Conservation (phyloP, 2,888 invertebrate species). For the Prosapia bicincta region DNA sequence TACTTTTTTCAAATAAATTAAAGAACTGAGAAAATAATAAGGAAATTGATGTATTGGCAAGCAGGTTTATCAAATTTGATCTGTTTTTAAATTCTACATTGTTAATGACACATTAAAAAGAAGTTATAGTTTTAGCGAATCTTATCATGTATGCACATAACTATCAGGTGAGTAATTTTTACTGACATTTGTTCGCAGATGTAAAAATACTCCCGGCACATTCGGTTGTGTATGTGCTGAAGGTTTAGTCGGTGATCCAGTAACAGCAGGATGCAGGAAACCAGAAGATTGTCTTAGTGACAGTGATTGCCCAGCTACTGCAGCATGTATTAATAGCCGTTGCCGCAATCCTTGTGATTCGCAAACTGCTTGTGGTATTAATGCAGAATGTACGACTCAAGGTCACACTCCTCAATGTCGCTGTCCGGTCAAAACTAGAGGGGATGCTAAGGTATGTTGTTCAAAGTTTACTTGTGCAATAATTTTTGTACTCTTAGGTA, state of each 20-base stretch:
- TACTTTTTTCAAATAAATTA: too few species aligned
- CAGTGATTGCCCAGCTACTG: conserved; percentile 72
- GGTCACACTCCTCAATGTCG: conserved; percentile 69
- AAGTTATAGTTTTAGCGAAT: too few species aligned
- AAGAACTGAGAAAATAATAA: too few species aligned
- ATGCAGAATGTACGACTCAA: conserved; percentile 68
- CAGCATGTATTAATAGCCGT: conserved; percentile 68
- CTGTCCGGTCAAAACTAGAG: conserved; percentile 70
- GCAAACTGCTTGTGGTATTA: conserved; percentile 63
- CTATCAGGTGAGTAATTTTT: too few species aligned
- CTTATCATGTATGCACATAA: too few species aligned
- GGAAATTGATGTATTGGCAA: too few species aligned
- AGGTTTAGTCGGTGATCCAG: conserved; percentile 75
- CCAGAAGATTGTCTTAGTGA: conserved; percentile 81
- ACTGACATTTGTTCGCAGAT: too few species aligned
- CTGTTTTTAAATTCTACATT: too few species aligned
- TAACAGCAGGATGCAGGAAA: conserved; percentile 68
- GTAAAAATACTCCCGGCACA: conserved; percentile 74
- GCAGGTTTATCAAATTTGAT: too few species aligned
- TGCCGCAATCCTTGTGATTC: conserved; percentile 72
- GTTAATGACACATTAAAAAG: too few species aligned
- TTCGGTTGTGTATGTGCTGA: conserved; percentile 73
- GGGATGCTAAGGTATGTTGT: conserved; percentile 67
- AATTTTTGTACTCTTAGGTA: background rate
- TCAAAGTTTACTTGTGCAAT: conserved; percentile 25